Evolutionary conservation across 1,140 invertebrate species (phyloP), one percentile per base, ranked within the genome.

Genomic region (Coenobita brevimanus): DNA sequence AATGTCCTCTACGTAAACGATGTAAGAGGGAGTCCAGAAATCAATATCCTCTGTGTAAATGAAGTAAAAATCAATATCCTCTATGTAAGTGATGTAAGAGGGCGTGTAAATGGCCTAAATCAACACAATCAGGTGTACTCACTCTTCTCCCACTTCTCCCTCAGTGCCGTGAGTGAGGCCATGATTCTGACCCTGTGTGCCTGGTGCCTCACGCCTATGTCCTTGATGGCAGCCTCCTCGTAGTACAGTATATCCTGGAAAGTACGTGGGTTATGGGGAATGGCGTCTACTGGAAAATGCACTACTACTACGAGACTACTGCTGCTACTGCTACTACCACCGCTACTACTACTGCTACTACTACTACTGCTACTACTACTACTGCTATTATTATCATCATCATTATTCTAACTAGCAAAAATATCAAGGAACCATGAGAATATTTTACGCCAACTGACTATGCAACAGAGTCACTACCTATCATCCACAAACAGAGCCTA

Each of bases 161-260:
- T 80, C 27, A 87, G 85, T 27, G 3, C 38, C 3, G 76, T 33
- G 36, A 87, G 62, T 13, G 85, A 87, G 17, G 85, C 79, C 85
- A 87, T 87, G n/a, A 87, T 87, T 33, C 80, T 87, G 46, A 78
- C 76, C 4, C 85, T 75, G 46, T 87, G 85, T 3, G 73, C 85
- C 30, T 79, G 78, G n/a, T 87, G 62, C 1, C 50, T 10, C 3
- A 87, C 75, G 15, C 85, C 85, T 24, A 87, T 24, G 30, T 43
- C 85, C 50, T 81, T 81, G 43, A 87, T 43, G 46, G 30, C n/a
- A 0, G 76, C 64, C 62, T 87, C 85, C 46, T 87, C 85, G 46
- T 57, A 87, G 78, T 87, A 87, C 43, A 87, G 13, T 75, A 87
- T 33, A 33, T 87, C 85, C 85, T 87, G 76, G 0, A 24, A 43